Percentiles rank a stretch among this genome's conserved stretches.
These are phyloP conservation scores for Eulemur rubriventer DNA, from an alignment of 2,797 vertebrate species.

Conservation along the genomic window DNA sequence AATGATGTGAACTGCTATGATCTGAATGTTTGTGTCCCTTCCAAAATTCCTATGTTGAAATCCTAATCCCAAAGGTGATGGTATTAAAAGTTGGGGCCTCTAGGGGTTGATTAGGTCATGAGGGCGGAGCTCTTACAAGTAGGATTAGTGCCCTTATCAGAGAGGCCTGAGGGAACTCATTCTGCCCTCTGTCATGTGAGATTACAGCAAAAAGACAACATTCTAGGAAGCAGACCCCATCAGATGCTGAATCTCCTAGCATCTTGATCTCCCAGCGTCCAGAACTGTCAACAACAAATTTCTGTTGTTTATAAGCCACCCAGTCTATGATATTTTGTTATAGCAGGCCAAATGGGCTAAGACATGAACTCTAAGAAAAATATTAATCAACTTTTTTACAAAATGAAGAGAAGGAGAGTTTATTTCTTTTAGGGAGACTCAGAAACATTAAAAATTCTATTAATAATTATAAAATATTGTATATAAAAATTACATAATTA, in stretches of 20 bases:
- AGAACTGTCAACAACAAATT: not conserved
- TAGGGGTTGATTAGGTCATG: not conserved
- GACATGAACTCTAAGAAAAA: not conserved
- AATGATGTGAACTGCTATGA: not conserved
- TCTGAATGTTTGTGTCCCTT: not conserved
- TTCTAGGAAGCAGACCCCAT: not conserved
- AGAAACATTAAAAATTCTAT: not conserved
- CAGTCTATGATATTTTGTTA: not conserved
- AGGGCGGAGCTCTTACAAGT: not conserved
- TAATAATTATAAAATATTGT: not conserved
- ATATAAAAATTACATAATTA: not conserved
- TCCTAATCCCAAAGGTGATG: not conserved
- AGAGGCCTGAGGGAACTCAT: not conserved
- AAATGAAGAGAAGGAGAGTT: not conserved
- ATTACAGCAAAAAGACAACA: not conserved
- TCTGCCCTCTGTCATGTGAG: not conserved
- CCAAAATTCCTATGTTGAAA: not conserved
- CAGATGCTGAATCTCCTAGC: not conserved
- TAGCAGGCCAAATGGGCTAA: not conserved
- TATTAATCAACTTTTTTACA: not conserved
- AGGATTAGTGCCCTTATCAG: not conserved
- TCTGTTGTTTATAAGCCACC: not conserved
- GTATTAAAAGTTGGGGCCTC: not conserved
- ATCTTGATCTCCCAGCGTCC: not conserved
- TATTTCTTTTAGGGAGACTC: not conserved